Evolutionary conservation across 2,113 vertebrate species (phyloP).

Genomic region (Passerina amoena): DNA sequence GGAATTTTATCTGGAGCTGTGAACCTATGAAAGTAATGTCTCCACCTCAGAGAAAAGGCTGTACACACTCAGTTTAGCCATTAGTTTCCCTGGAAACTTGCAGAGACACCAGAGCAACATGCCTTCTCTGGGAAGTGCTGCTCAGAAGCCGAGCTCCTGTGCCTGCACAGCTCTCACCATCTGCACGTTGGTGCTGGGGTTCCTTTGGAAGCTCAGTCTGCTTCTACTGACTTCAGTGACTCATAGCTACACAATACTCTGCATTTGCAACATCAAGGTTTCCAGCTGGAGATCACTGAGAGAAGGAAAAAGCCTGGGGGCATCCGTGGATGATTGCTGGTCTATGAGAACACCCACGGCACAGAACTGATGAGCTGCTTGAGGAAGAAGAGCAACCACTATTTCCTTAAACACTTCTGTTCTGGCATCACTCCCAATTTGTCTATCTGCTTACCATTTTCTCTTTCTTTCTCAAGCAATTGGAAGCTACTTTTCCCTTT

Average conservation of each 20-base stretch:
- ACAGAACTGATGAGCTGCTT: neutral
- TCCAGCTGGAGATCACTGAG: neutral
- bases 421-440: neutral
- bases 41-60: constrained; percentile 38
- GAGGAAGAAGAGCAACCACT: neutral
- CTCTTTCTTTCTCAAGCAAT: neutral
- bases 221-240: neutral
- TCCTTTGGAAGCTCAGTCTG: constrained; percentile 10
- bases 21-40: neutral
- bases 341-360: neutral
- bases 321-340: accelerated
- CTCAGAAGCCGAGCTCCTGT: neutral
- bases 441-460: neutral
- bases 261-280: neutral
- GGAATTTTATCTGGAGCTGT: neutral
- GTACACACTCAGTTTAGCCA: constrained; percentile 11
- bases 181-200: constrained; percentile 1
- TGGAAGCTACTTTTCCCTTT: neutral
- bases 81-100: constrained; percentile 53
- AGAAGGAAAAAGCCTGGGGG: neutral
- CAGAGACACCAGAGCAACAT: neutral
- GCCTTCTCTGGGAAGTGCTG: neutral
- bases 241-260: neutral
- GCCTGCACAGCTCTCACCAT: neutral
- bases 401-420: neutral